Percentiles rank a stretch among this genome's conserved stretches.
These are phyloP conservation scores for Mellilla xanthometata DNA, from an alignment of 2,888 invertebrate species.

Conservation along the genomic window DNA sequence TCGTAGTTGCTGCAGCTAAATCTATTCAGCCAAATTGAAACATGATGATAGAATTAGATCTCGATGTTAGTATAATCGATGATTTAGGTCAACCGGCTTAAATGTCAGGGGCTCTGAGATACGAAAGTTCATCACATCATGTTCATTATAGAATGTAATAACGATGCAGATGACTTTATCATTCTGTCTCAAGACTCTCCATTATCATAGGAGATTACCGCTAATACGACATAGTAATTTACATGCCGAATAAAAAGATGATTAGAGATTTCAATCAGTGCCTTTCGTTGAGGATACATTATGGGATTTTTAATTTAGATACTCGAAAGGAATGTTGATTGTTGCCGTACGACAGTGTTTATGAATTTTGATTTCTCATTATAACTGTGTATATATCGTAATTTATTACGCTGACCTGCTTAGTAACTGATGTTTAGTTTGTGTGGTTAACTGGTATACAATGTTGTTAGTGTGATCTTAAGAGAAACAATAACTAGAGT, in stretches of 20 bases:
- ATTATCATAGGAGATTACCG: conserved; percentile 54
- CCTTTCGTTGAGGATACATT: conserved; percentile 18
- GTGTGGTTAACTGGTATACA: too few relatives aligned
- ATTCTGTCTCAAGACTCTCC: conserved; percentile 59
- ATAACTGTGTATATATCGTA: neutral
- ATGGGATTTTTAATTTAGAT: conserved; percentile 16
- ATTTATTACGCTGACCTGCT: neutral
- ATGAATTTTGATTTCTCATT: conserved; percentile 7
- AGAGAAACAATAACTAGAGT: too few relatives aligned
- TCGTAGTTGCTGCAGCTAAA: too few relatives aligned
- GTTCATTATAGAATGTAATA: conserved; percentile 74
- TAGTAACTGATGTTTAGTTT: neutral
- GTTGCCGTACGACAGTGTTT: conserved; percentile 5
- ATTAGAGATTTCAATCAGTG: conserved; percentile 25
- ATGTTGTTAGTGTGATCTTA: too few relatives aligned
- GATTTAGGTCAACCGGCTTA: conserved; percentile 58
- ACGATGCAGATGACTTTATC: conserved; percentile 74
- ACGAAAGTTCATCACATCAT: conserved; percentile 75
- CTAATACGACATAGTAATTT: conserved; percentile 28
- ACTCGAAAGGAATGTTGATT: conserved; percentile 12
- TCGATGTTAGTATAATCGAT: conserved; percentile 62
- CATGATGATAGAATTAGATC: conserved; percentile 37
- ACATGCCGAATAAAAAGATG: conserved; percentile 22
- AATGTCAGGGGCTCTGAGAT: conserved; percentile 69
- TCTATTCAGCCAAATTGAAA: conserved; percentile 20